These are phyloP conservation scores for Rugalucina vietnamica DNA, from an alignment of 2,888 invertebrate genomes.

Conservation along the genomic window DNA sequence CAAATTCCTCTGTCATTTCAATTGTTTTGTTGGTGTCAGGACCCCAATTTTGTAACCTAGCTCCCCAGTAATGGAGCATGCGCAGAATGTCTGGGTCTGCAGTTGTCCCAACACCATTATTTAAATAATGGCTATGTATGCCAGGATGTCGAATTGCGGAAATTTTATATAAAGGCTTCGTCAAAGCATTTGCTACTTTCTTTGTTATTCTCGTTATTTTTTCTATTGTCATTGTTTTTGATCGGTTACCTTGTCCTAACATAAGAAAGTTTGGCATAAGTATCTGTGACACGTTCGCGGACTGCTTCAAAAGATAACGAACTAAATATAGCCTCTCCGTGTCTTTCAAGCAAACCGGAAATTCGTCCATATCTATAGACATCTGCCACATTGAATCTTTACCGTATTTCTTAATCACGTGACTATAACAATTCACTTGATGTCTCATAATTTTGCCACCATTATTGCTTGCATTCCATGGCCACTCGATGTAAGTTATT, in stretches of 20 bases:
- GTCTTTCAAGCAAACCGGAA: conserved; percentile 62
- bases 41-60: conserved; percentile 66
- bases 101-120: conserved; percentile 14
- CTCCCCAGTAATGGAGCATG: conserved; percentile 71
- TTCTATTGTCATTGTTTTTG: conserved; percentile 52
- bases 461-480: conserved; percentile 24
- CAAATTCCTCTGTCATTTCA: conserved; percentile 40
- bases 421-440: conserved; percentile 66
- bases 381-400: conserved; percentile 59
- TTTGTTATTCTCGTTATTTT: conserved; percentile 62
- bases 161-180: conserved; percentile 61
- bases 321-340: conserved; percentile 54
- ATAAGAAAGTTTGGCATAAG: conserved; percentile 62
- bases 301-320: conserved; percentile 47
- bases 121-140: conserved; percentile 17
- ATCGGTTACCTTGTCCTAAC: conserved; percentile 65
- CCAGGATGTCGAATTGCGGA: conserved; percentile 10
- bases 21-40: conserved; percentile 61
- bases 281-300: conserved; percentile 1
- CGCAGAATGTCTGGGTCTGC: conserved; percentile 33
- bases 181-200: conserved; percentile 56
- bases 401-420: conserved; percentile 48
- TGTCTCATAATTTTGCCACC: conserved; percentile 53
- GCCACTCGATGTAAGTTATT: conserved; percentile 37
- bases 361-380: conserved; percentile 70